A percentile compares a stretch with the other conserved stretches of the same genome.
Conservation (phyloP, 2,113 vertebrate genomes). For the Myocastor coypus region DNA sequence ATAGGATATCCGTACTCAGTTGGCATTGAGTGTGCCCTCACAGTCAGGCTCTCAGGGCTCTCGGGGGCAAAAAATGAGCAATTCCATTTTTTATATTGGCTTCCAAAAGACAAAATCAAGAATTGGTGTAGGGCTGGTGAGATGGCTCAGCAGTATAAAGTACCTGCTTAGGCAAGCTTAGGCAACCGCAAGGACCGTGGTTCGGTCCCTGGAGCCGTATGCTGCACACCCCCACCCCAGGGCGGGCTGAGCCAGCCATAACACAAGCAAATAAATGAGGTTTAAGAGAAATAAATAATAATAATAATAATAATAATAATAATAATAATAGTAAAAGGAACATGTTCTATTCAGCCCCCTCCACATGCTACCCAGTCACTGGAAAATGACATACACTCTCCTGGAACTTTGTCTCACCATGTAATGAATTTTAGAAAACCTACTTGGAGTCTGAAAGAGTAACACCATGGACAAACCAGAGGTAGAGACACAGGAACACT, state of each 20-base stretch:
- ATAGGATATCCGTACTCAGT: not conserved
- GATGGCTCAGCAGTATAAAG: no score
- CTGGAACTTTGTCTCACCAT: not conserved
- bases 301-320: no score
- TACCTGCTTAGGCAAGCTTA: no score
- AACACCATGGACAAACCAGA: not conserved
- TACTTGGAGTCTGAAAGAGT: not conserved
- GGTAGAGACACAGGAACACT: not conserved
- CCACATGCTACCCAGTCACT: not conserved
- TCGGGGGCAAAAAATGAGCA: not conserved
- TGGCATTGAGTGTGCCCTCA: not conserved
- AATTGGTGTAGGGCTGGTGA: no score
- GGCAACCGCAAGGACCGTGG: no score
- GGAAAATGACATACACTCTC: not conserved
- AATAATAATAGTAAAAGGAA: no score
- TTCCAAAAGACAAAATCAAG: conserved; percentile 54
- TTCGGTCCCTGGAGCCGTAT: no score
- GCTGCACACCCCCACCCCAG: no score
- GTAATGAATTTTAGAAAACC: not conserved
- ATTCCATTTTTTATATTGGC: not conserved
- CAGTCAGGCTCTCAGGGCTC: not conserved
- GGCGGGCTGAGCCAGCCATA: no score
- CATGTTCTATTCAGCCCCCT: not conserved
- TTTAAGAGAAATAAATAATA: no score
- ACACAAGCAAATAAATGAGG: no score